Percentiles rank a stretch among this genome's conserved stretches.
These are phyloP conservation scores for Phthorimaea operculella DNA, from an alignment of 1,140 invertebrate species.

Conservation along the genomic window DNA sequence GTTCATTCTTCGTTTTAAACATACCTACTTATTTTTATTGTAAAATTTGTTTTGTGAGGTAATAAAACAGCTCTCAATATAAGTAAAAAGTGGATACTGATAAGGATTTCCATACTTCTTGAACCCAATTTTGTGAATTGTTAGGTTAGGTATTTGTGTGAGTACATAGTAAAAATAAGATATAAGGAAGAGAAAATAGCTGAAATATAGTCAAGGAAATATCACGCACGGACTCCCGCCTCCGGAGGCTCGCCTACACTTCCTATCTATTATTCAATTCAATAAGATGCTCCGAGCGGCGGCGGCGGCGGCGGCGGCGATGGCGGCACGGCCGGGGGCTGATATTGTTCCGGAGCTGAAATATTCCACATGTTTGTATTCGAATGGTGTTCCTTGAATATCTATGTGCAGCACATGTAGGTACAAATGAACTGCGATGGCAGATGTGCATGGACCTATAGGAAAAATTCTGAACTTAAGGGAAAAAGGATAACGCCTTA, in stretches of 20 bases:
- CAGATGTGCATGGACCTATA: no score
- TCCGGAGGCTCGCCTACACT: not conserved
- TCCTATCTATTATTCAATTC: not conserved
- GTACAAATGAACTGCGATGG: no score
- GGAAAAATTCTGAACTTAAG: no score
- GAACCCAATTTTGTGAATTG: not conserved
- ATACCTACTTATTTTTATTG: not conserved
- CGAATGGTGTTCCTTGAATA: no score
- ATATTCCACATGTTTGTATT: no score
- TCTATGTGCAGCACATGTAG: no score
- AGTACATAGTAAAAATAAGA: no score
- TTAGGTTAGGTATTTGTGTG: not conserved
- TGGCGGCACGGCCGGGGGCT: not conserved
- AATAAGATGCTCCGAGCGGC: not conserved
- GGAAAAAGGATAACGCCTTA: no score
- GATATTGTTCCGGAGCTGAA: no score
- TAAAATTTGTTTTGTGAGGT: not conserved
- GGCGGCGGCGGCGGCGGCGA: no score
- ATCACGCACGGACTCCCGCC: not conserved
- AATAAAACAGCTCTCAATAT: not conserved
- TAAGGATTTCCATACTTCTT: not conserved
- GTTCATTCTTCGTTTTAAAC: not conserved
- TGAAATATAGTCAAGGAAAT: no score
- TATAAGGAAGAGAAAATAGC: no score
- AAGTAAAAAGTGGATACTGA: not conserved